Conservation (phyloP, 2,797 vertebrate genomes). For the Oryzias dopingdopingensis region DNA sequence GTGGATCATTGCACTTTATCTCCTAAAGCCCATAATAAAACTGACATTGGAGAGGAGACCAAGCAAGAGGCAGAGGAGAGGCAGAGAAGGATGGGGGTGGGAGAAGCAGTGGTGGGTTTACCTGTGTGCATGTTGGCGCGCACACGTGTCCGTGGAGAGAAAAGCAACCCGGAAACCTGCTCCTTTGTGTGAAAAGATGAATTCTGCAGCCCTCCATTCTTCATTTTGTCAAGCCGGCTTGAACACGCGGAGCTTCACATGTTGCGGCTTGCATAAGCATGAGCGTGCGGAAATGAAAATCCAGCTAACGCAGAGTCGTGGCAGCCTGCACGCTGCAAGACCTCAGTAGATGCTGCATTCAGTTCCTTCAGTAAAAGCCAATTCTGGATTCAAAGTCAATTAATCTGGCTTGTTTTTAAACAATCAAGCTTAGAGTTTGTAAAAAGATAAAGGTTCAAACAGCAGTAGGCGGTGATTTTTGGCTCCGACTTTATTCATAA, state of each 20-base stretch:
- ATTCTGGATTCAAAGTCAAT: too few relatives aligned
- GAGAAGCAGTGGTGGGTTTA: conserved; percentile 29
- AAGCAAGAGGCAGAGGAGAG: conserved; percentile 20
- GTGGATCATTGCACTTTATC: conserved; percentile 82
- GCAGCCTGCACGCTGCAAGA: too few relatives aligned
- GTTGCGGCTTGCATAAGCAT: conserved; percentile 23
- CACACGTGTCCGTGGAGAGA: conserved; percentile 10
- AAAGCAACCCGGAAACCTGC: conserved; percentile 39
- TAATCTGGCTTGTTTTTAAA: too few relatives aligned
- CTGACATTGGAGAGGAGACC: conserved; percentile 76
- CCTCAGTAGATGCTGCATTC: too few relatives aligned
- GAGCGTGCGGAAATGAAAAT: conserved; percentile 14
- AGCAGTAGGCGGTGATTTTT: too few relatives aligned
- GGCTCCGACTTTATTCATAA: too few relatives aligned
- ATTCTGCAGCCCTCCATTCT: conserved; percentile 60
- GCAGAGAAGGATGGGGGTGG: conserved; percentile 17
- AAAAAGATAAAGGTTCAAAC: too few relatives aligned
- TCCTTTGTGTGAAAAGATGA: conserved; percentile 49
- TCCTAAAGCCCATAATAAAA: conserved; percentile 86
- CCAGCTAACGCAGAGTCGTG: neutral
- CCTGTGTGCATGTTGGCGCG: conserved; percentile 30
- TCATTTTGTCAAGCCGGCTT: conserved; percentile 64
- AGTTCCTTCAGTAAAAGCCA: too few relatives aligned
- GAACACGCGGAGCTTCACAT: conserved; percentile 37
- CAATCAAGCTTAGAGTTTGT: too few relatives aligned